phyloP scores from a whole-genome alignment of 1,140 invertebrate genomes.

The Nephila pilipes region DNA sequence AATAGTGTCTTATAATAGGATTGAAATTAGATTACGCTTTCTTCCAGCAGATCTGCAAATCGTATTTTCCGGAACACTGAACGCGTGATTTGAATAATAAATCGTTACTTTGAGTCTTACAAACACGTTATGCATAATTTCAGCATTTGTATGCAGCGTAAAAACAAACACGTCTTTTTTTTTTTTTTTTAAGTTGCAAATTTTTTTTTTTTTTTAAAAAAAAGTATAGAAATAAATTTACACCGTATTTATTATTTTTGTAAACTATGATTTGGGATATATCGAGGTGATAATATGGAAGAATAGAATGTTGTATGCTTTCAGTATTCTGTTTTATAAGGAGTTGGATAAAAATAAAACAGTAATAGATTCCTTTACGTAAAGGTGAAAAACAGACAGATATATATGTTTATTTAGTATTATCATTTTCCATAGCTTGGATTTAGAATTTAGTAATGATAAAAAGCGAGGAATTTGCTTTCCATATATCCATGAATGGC shows the following conservation, averaged over 20 bases:
- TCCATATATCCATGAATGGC: too few species aligned
- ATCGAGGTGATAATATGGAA: background rate
- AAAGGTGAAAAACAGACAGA: too few species aligned
- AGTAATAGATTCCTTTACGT: too few species aligned
- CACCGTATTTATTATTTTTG: background rate
- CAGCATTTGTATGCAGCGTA: background rate
- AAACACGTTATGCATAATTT: slow-evolving; percentile 22
- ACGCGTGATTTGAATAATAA: slow-evolving; percentile 20
- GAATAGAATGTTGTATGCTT: too few species aligned
- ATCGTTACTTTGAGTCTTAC: slow-evolving; percentile 6
- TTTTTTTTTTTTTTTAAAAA: too few species aligned
- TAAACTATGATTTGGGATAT: background rate
- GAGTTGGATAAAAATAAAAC: too few species aligned
- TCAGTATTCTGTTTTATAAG: background rate
- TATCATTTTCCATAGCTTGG: too few species aligned
- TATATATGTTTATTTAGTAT: too few species aligned
- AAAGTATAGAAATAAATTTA: background rate
- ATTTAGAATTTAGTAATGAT: too few species aligned
- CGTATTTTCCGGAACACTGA: background rate
- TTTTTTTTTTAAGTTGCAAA: background rate
- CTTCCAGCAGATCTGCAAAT: background rate
- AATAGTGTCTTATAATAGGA: background rate
- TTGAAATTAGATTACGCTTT: slow-evolving; percentile 4
- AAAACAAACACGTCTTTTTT: background rate
- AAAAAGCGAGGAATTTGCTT: too few species aligned